A percentile compares a stretch with the other conserved stretches of the same genome.
These are phyloP conservation scores for Lucilia cuprina DNA, from an alignment of 1,140 invertebrate species.

Conservation along the genomic window DNA sequence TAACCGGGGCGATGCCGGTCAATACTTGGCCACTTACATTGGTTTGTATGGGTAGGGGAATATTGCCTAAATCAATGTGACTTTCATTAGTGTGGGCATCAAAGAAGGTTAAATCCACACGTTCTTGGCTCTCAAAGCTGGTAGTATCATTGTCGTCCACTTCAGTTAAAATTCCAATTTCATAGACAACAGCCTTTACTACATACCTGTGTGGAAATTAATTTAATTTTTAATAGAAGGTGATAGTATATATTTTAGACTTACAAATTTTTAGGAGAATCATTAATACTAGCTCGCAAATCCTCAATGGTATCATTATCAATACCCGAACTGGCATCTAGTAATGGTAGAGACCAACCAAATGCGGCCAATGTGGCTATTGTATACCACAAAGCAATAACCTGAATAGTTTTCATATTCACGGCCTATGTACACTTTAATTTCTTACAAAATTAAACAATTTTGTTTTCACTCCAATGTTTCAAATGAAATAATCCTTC, in stretches of 20 bases:
- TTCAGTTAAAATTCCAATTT: constrained; percentile 68
- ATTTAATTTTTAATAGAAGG: neutral
- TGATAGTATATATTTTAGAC: constrained; percentile 22
- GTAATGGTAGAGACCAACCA: constrained; percentile 47
- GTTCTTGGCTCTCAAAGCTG: constrained; percentile 64
- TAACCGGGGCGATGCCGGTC: constrained; percentile 64
- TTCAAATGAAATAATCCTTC: neutral
- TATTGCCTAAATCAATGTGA: constrained; percentile 64
- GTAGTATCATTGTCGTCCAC: constrained; percentile 63
- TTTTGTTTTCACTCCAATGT: neutral
- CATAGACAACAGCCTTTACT: constrained; percentile 68
- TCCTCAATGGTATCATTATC: constrained; percentile 53
- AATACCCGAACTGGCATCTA: constrained; percentile 51
- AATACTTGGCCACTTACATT: constrained; percentile 65
- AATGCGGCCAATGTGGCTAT: constrained; percentile 49
- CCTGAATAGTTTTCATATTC: constrained; percentile 43
- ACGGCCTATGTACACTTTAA: too few relatives aligned
- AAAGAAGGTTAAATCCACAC: constrained; percentile 67
- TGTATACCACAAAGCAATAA: constrained; percentile 33
- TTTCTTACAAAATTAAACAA: neutral
- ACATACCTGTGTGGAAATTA: constrained; percentile 62
- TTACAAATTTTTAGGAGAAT: constrained; percentile 59
- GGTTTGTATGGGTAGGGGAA: constrained; percentile 65
- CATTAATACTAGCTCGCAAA: constrained; percentile 49
- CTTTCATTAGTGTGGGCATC: constrained; percentile 64